phyloP scores from a whole-genome alignment of 2,888 invertebrate species.

The Dolichomitus sp. region DNA sequence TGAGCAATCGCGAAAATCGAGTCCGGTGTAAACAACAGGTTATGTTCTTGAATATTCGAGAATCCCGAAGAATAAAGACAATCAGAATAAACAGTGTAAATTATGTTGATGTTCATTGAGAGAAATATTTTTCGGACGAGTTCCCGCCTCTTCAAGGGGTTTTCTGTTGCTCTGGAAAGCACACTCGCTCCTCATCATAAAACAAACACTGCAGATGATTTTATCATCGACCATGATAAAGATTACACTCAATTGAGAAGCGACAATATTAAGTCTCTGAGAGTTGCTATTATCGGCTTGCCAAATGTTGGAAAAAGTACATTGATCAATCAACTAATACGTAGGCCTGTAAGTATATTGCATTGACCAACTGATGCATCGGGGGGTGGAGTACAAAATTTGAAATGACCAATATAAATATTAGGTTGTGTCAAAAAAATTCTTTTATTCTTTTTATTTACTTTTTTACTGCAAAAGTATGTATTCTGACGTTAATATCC shows the following conservation, averaged over 20 bases:
- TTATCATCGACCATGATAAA: constrained; percentile 42
- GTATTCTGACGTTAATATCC: too few relatives aligned
- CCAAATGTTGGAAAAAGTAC: constrained; percentile 99
- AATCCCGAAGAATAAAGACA: not conserved
- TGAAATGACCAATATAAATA: too few relatives aligned
- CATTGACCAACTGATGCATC: not conserved
- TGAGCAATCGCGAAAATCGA: not conserved
- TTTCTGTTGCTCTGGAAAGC: constrained; percentile 20
- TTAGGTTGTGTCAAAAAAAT: too few relatives aligned
- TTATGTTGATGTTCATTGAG: constrained; percentile 52
- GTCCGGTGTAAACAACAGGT: not conserved
- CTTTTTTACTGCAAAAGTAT: too few relatives aligned
- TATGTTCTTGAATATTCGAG: constrained; percentile 2
- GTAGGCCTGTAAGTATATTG: constrained; percentile 89
- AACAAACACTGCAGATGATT: constrained; percentile 7
- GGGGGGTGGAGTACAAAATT: too few relatives aligned
- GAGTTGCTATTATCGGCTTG: constrained; percentile 93
- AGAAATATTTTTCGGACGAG: constrained; percentile 33
- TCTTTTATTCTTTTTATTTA: too few relatives aligned
- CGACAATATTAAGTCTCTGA: constrained; percentile 59
- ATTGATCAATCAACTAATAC: constrained; percentile 94
- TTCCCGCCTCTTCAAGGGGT: constrained; percentile 8
- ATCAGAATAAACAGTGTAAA: not conserved
- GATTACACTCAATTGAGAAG: constrained; percentile 52
- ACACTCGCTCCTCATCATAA: constrained; percentile 2